A percentile compares a stretch with the other conserved stretches of the same genome.
Evolutionary conservation across 1,140 invertebrate genomes (phyloP).

Genomic region (Atopsyche davidsoni): DNA sequence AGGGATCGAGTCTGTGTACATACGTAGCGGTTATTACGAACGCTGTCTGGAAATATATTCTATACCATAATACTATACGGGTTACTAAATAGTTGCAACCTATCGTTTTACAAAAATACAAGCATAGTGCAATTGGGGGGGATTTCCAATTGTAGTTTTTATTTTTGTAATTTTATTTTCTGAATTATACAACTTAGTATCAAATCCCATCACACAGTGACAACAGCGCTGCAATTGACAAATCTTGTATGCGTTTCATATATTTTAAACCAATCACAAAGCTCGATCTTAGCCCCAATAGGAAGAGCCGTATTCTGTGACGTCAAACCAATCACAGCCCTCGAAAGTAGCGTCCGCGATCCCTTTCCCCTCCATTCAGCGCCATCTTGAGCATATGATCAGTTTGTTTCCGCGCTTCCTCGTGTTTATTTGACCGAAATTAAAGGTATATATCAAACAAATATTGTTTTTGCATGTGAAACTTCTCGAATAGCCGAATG

Average conservation of each 20-base stretch:
- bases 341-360: conserved; percentile 27
- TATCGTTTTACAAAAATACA: no score
- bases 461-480: no score
- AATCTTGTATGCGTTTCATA: background rate
- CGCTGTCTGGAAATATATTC: no score
- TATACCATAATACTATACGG: no score
- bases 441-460: conserved; percentile 14
- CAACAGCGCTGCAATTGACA: background rate
- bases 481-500: no score
- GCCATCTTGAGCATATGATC: conserved; percentile 27
- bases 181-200: no score
- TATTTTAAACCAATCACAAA: conserved; percentile 15
- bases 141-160: conserved; percentile 7
- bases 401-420: conserved; percentile 12
- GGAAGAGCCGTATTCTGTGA: conserved; percentile 2
- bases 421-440: conserved; percentile 12
- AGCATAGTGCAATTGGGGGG: no score
- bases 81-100: no score
- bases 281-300: conserved; percentile 10
- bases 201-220: no score
- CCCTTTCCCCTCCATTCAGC: conserved; percentile 17
- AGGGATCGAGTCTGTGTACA: no score
- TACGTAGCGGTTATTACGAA: no score
- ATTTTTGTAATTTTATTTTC: background rate
- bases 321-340: conserved; percentile 19